phyloP scores from a whole-genome alignment of 1,140 invertebrate species.

The Sarcophaga bullata region DNA sequence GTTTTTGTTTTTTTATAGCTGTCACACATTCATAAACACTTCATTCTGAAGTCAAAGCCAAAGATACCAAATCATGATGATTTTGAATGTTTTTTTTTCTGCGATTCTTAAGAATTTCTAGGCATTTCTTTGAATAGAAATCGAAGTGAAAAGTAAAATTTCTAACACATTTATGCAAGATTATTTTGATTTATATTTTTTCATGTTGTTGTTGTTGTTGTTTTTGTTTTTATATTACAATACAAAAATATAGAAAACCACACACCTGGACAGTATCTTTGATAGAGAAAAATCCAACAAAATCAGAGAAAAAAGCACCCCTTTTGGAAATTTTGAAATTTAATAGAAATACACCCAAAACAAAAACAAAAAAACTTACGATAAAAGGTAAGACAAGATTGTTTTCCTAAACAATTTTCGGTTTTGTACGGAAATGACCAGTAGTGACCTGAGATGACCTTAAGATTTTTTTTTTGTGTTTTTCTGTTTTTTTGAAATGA shows the following conservation, averaged over 20 bases:
- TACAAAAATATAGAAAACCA: conserved; percentile 29
- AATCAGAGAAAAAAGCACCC: conserved; percentile 51
- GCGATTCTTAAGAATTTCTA: conserved; percentile 5
- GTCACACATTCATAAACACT: conserved; percentile 18
- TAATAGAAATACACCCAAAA: conserved; percentile 33
- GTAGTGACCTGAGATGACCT: conserved; percentile 58
- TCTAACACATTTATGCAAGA: conserved; percentile 15
- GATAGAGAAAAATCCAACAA: background rate
- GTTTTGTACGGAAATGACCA: conserved; percentile 45
- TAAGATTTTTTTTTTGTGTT: conserved; percentile 43
- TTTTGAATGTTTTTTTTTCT: background rate
- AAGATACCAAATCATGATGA: background rate
- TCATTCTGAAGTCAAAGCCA: background rate
- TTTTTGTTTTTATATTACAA: background rate
- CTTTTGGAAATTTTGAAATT: conserved; percentile 46
- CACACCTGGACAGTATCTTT: conserved; percentile 28
- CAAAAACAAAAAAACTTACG: background rate
- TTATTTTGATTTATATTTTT: background rate
- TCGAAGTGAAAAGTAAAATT: background rate
- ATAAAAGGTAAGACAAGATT: background rate
- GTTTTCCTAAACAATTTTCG: background rate
- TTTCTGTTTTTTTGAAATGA: conserved; percentile 12
- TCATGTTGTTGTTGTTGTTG: background rate
- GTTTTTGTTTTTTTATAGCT: conserved; percentile 24
- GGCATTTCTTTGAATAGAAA: conserved; percentile 12